These are phyloP conservation scores for Platalea minor DNA, from an alignment of 2,797 vertebrate species.

Conservation along the genomic window DNA sequence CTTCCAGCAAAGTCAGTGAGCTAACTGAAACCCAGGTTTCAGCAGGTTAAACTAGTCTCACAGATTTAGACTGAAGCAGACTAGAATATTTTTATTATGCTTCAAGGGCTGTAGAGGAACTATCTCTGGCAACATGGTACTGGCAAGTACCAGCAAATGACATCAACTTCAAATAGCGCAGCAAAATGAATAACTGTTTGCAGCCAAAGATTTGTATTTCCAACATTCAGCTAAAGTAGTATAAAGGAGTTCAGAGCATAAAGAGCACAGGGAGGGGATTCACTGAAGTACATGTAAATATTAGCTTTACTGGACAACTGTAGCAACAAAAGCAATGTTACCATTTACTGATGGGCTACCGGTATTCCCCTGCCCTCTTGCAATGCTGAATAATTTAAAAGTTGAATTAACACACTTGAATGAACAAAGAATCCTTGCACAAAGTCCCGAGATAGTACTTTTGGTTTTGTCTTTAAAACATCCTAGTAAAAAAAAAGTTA, in stretches of 20 bases:
- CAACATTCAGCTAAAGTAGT: neutral
- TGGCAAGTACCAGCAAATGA: neutral
- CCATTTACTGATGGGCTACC: neutral
- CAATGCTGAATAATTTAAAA: neutral
- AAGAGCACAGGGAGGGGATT: neutral
- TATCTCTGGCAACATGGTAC: neutral
- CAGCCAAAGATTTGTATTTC: neutral
- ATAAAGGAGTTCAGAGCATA: neutral
- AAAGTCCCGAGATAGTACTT: neutral
- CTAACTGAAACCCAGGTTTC: neutral
- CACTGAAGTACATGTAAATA: neutral
- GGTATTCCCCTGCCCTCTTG: neutral
- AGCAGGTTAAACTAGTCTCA: neutral
- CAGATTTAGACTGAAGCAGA: neutral
- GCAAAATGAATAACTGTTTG: neutral
- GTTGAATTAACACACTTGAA: neutral
- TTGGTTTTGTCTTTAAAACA: neutral
- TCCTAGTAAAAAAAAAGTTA: neutral
- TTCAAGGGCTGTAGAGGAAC: neutral
- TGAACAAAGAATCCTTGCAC: neutral
- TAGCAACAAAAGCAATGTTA: neutral
- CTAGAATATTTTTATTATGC: neutral
- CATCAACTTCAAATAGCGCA: neutral
- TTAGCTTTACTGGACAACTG: neutral
- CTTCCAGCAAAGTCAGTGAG: neutral